Conservation (phyloP, 92 coral and sea anemone species). For the Hydrozoanthus gracilis region DNA sequence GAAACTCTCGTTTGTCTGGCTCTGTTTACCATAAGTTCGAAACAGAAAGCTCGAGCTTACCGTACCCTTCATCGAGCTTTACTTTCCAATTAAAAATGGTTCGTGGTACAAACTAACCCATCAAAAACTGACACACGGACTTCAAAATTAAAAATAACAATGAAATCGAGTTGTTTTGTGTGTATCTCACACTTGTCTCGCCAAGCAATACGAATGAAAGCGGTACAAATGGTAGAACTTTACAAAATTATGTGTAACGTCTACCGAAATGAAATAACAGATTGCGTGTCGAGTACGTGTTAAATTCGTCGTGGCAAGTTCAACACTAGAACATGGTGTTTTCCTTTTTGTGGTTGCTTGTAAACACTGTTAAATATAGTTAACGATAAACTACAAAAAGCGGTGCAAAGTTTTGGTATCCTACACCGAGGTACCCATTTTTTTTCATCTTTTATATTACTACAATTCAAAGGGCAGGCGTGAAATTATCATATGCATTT, state of each 20-base stretch:
- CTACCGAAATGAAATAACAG: neutral
- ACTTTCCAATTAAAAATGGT: too few species aligned
- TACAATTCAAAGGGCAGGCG: slow-evolving; percentile 12
- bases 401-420: too few species aligned
- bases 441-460: neutral
- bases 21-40: neutral
- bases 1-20: slow-evolving; percentile 6
- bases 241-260: neutral
- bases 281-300: neutral
- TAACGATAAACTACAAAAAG: too few species aligned
- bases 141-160: neutral
- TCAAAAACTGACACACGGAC: too few species aligned
- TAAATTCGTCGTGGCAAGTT: neutral
- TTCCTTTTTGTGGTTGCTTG: neutral
- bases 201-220: neutral
- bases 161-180: neutral
- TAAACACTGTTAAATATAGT: neutral
- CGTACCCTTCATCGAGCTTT: too few species aligned
- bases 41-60: neutral
- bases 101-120: too few species aligned
- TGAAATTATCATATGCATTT: slow-evolving; percentile 2
- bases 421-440: too few species aligned
- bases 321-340: neutral
- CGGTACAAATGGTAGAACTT: slow-evolving; percentile 13
- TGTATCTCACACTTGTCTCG: neutral